Evolutionary conservation across 2,113 vertebrate species (phyloP).

Genomic region (Probosciger aterrimus): DNA sequence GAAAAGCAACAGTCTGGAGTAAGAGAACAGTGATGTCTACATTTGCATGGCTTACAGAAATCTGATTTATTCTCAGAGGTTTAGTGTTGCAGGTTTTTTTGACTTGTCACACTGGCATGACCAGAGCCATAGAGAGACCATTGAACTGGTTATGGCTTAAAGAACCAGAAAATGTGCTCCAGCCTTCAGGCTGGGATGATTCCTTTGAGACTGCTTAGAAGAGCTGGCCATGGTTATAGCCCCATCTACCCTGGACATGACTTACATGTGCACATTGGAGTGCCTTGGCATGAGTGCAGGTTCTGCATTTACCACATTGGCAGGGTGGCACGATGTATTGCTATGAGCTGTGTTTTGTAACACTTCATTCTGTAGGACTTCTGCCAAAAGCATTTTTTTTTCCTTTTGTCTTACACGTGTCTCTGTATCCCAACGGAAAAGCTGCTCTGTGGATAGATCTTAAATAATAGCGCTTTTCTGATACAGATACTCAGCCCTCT

Average conservation of each 20-base stretch:
- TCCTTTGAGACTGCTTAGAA: not conserved
- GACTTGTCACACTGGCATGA: not conserved
- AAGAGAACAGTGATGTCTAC: not conserved
- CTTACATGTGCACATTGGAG: accelerated
- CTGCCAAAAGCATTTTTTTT: not conserved
- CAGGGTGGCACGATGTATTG: not conserved
- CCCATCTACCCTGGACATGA: not conserved
- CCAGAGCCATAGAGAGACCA: not conserved
- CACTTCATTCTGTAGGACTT: not conserved
- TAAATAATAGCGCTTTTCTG: not conserved
- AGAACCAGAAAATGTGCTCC: not conserved
- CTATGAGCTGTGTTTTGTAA: not conserved
- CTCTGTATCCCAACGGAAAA: not conserved
- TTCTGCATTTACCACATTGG: not conserved
- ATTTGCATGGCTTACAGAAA: not conserved
- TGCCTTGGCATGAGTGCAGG: not conserved
- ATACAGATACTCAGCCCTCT: not conserved
- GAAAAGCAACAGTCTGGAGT: not conserved
- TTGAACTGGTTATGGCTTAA: not conserved
- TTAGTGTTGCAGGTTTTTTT: not conserved
- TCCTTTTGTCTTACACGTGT: not conserved
- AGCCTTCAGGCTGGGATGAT: not conserved
- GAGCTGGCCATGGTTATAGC: not conserved
- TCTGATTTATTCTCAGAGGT: not conserved
- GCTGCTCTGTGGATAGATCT: not conserved